These are phyloP conservation scores for Calephelis perditalis DNA, from an alignment of 2,888 invertebrate species.

Conservation along the genomic window DNA sequence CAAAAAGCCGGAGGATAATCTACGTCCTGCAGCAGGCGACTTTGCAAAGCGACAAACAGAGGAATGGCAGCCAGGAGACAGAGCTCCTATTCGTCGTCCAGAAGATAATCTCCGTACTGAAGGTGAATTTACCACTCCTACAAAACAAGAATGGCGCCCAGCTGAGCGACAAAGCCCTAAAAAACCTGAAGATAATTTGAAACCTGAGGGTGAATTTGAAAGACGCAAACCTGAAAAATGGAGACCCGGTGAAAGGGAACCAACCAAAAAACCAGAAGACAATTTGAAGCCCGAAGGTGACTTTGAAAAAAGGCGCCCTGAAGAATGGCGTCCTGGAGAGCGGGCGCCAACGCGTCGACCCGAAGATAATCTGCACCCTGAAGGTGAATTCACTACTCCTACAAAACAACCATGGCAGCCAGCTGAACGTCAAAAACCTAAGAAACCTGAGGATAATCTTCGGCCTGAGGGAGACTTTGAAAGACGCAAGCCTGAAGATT, in stretches of 20 bases:
- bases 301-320: conserved; percentile 48
- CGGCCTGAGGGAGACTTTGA: conserved; percentile 76
- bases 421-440: conserved; percentile 54
- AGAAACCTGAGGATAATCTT: conserved; percentile 75
- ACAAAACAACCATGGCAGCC: conserved; percentile 52
- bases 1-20: conserved; percentile 50
- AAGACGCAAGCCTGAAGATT: conserved; percentile 40
- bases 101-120: conserved; percentile 75
- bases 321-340: conserved; percentile 55
- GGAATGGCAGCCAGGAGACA: conserved; percentile 62
- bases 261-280: conserved; percentile 59
- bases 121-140: conserved; percentile 73
- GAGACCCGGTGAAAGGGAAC: conserved; percentile 57
- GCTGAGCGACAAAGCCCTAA: conserved; percentile 53
- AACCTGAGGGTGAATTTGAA: conserved; percentile 77
- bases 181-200: conserved; percentile 66
- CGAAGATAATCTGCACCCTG: conserved; percentile 74
- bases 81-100: conserved; percentile 42
- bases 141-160: conserved; percentile 46
- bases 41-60: conserved; percentile 46
- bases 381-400: conserved; percentile 67
- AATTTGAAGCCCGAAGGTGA: conserved; percentile 77
- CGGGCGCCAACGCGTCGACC: conserved; percentile 53
- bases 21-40: conserved; percentile 65
- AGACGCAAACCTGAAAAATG: conserved; percentile 42